Conservation (phyloP, 1,140 invertebrate species). For the Adelges cooleyi region DNA sequence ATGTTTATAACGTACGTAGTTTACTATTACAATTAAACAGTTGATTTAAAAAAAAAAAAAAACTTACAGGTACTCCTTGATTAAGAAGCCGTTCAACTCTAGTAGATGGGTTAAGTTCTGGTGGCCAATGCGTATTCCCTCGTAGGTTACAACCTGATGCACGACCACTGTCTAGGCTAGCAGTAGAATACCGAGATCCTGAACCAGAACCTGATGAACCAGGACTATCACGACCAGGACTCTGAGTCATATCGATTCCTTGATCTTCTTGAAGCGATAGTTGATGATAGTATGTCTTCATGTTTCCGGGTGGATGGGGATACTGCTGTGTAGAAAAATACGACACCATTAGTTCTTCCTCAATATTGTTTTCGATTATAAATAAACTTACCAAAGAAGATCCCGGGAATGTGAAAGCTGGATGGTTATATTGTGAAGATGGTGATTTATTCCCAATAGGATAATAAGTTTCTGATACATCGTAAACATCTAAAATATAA, state of each 20-base stretch:
- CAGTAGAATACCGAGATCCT: constrained; percentile 75
- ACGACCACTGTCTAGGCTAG: constrained; percentile 81
- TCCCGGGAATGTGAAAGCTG: constrained; percentile 45
- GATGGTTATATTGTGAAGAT: constrained; percentile 44
- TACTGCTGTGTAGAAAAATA: constrained; percentile 7
- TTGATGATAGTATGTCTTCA: constrained; percentile 51
- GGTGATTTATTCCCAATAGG: constrained; percentile 42
- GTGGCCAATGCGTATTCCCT: constrained; percentile 63
- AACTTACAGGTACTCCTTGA: constrained; percentile 46
- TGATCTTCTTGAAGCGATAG: constrained; percentile 57
- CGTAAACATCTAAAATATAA: constrained; percentile 36
- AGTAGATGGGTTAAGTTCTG: constrained; percentile 42
- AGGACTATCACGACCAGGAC: constrained; percentile 76
- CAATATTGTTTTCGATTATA: background rate
- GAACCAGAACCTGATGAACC: constrained; percentile 63
- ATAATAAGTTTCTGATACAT: constrained; percentile 32
- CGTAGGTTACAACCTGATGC: constrained; percentile 53
- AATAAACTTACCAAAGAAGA: constrained; percentile 29
- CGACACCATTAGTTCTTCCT: background rate
- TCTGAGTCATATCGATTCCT: constrained; percentile 62
- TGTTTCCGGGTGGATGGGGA: constrained; percentile 6
- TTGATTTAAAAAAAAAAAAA: background rate
- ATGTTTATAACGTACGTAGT: no score
- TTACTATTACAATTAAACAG: background rate
- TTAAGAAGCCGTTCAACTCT: constrained; percentile 52